phyloP scores from a whole-genome alignment of 1,140 invertebrate species.

The Dendroctonus valens region DNA sequence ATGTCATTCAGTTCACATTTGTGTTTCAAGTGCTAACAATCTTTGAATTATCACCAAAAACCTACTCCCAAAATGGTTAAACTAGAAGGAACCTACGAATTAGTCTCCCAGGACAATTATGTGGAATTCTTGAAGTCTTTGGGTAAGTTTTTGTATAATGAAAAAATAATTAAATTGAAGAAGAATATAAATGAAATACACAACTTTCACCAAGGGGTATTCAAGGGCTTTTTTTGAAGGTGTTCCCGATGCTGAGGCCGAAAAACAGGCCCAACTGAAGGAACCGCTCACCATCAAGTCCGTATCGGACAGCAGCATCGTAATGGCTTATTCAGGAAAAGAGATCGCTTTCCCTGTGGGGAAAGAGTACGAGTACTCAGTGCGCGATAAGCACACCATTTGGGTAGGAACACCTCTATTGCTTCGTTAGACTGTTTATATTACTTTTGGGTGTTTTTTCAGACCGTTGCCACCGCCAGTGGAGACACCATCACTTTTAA shows the following conservation, averaged over 20 bases:
- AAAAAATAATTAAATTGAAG: not conserved
- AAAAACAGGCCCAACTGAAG: slow-evolving; percentile 3
- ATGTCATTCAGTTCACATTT: too few species aligned
- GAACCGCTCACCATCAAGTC: not conserved
- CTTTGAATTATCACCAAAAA: not conserved
- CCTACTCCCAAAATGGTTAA: slow-evolving; percentile 7
- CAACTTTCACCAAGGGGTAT: not conserved
- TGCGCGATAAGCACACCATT: not conserved
- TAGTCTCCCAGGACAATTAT: slow-evolving; percentile 8
- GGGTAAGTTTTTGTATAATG: not conserved
- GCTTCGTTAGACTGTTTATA: not conserved
- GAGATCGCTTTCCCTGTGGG: slow-evolving; percentile 3
- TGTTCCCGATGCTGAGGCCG: slow-evolving; percentile 1
- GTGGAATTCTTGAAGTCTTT: slow-evolving; percentile 10
- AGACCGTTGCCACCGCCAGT: slow-evolving; percentile 8
- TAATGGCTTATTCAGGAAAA: not conserved
- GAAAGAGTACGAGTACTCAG: not conserved
- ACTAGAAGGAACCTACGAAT: slow-evolving; percentile 14
- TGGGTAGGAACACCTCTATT: slow-evolving; percentile 1
- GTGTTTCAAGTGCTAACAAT: too few species aligned
- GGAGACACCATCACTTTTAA: slow-evolving; percentile 20
- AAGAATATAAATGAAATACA: not conserved
- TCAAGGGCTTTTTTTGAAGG: not conserved
- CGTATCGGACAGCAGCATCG: not conserved
- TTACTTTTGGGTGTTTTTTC: not conserved